Percentiles rank a stretch among this genome's conserved stretches.
These are phyloP conservation scores for Sarcophaga caerulescens DNA, from an alignment of 2,888 invertebrate genomes.

Conservation along the genomic window DNA sequence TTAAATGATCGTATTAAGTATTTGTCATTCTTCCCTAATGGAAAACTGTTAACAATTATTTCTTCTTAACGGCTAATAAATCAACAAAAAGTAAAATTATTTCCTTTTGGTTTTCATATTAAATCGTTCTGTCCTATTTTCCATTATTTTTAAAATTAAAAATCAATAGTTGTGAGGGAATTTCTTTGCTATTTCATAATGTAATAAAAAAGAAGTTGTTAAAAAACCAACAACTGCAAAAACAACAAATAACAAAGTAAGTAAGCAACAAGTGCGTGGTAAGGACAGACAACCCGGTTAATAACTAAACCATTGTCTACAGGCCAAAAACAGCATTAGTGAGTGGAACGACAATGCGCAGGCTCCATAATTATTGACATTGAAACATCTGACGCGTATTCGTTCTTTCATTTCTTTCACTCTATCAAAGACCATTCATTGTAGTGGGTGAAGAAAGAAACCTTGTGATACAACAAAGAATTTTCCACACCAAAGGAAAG, in stretches of 20 bases:
- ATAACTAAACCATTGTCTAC: neutral
- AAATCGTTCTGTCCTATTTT: neutral
- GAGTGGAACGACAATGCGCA: slow-evolving; percentile 16
- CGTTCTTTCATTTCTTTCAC: slow-evolving; percentile 9
- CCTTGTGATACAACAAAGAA: slow-evolving; percentile 6
- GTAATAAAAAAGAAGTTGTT: neutral
- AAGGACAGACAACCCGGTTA: slow-evolving; percentile 15
- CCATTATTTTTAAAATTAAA: slow-evolving; percentile 22
- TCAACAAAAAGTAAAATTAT: neutral
- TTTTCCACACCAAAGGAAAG: neutral
- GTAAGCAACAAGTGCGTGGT: slow-evolving; percentile 54
- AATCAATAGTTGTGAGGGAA: slow-evolving; percentile 30
- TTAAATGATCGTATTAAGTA: no score
- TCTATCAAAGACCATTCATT: slow-evolving; percentile 27
- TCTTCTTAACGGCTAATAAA: no score
- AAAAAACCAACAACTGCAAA: neutral
- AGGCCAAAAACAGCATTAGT: neutral
- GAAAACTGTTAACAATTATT: no score
- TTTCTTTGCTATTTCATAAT: neutral
- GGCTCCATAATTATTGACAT: slow-evolving; percentile 45
- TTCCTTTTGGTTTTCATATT: neutral
- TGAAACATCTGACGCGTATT: slow-evolving; percentile 48
- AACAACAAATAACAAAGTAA: slow-evolving; percentile 35
- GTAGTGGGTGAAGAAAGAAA: slow-evolving; percentile 47
- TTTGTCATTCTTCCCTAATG: no score